Evolutionary conservation across 2,888 invertebrate species (phyloP), one percentile per base, ranked within the genome.

Genomic region (Philereme transversata): DNA sequence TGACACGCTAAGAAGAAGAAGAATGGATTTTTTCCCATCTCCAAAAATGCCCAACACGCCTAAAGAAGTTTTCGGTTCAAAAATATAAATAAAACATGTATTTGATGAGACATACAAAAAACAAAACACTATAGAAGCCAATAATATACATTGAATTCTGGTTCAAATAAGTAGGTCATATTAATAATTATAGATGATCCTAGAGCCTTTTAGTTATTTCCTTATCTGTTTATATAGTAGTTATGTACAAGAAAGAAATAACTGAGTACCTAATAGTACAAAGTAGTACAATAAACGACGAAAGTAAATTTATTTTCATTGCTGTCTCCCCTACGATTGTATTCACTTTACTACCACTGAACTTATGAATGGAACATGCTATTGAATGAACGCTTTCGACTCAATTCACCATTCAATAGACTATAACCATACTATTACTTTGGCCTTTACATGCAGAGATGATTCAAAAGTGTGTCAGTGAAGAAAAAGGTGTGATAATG

Each of bases 391-490:
- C 77, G 72, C 80, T 80, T 86, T 85, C 83, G 83, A 59, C 33
- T 52, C 63, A 47, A 87, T 87, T 88, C 70, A 72, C 70, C 75
- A 71, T 83, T 90, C 88, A 90, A 90, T 90, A 83, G 90, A 83
- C 86, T 76, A 87, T 90, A 87, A 90, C 85, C 90, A 83, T 90
- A 83, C 86, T 76, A 87, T 90, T 87, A 90, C 85, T 82, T 62
- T 66, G 65, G 62, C 62, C 63, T 62, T 60, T 51, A 57, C 65
- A 35, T 8, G n/a, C 35, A 57, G 56, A 59, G 63, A 35, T 56
- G 59, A 53, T 56, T 36, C 49, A 38, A 41, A 58, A 36, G 62
- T 74, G 62, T 73, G 71, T 69, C 56, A 44, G 36, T 48, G 57
- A 45, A 10, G 41, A 50, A 60, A 52, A 48, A 9, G 57, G 68